These are phyloP conservation scores for Hesperia comma DNA, from an alignment of 2,888 invertebrate species.

Conservation along the genomic window DNA sequence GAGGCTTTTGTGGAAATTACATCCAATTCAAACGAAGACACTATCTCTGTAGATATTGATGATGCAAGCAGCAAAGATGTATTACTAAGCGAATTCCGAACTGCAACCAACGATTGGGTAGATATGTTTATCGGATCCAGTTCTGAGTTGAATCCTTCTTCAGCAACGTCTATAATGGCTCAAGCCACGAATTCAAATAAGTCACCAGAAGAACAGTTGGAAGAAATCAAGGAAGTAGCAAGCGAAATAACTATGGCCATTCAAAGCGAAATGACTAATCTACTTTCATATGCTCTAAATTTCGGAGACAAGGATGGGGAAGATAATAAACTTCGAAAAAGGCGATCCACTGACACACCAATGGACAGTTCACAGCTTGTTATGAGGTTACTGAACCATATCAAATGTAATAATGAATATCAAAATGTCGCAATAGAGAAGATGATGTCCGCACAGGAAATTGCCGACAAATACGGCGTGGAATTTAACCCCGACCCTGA, in stretches of 20 bases:
- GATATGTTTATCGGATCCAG: constrained; percentile 58
- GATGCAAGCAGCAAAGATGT: constrained; percentile 46
- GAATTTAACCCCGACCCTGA: constrained; percentile 73
- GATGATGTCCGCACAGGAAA: constrained; percentile 79
- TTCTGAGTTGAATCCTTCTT: constrained; percentile 53
- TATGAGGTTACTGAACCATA: constrained; percentile 70
- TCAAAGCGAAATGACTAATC: constrained; percentile 67
- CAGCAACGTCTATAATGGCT: constrained; percentile 66
- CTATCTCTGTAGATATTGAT: constrained; percentile 40
- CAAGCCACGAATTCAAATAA: constrained; percentile 62
- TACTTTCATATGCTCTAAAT: constrained; percentile 61
- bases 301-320: constrained; percentile 50
- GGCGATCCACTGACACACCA: constrained; percentile 67
- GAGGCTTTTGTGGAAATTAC: neutral
- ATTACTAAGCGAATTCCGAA: constrained; percentile 50
- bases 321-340: constrained; percentile 58
- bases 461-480: constrained; percentile 75
- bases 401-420: constrained; percentile 73
- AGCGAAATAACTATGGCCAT: constrained; percentile 63
- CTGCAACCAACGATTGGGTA: constrained; percentile 60
- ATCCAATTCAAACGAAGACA: neutral
- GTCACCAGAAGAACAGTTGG: constrained; percentile 68
- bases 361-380: constrained; percentile 70
- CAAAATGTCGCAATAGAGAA: constrained; percentile 79
- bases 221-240: constrained; percentile 69